A percentile compares a stretch with the other conserved stretches of the same genome.
phyloP scores from a whole-genome alignment of 2,888 invertebrate genomes.

The Cheilosia pagana region DNA sequence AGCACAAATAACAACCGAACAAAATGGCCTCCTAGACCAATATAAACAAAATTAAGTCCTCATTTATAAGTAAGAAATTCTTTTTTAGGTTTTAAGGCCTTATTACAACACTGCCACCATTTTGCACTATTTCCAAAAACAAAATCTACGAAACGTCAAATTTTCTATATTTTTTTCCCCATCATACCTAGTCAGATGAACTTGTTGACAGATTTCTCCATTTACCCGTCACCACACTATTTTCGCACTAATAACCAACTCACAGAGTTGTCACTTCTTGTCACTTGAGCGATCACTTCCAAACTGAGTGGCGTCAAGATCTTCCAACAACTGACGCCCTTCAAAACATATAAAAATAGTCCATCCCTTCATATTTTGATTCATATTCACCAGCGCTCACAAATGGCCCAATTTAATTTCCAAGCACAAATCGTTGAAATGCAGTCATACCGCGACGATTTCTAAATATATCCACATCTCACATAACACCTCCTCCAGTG shows the following conservation, averaged over 20 bases:
- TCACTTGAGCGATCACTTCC: conserved; percentile 42
- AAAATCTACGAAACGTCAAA: too few species aligned
- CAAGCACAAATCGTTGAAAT: conserved; percentile 10
- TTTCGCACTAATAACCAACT: neutral
- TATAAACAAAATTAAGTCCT: too few species aligned
- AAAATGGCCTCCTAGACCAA: too few species aligned
- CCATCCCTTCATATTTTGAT: conserved; percentile 3
- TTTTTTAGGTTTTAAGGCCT: too few species aligned
- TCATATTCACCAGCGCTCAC: conserved; percentile 21
- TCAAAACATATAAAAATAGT: conserved; percentile 18
- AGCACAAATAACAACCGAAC: too few species aligned
- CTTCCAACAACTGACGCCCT: conserved; percentile 19
- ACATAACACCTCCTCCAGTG: conserved; percentile 26
- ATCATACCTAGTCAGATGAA: too few species aligned
- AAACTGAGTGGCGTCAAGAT: conserved; percentile 37
- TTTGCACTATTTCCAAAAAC: too few species aligned
- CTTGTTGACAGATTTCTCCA: neutral
- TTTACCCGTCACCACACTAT: neutral
- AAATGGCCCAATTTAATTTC: conserved; percentile 52
- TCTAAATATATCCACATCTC: conserved; percentile 36
- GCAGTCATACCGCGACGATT: neutral
- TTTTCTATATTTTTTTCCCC: too few species aligned
- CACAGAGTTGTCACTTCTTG: conserved; percentile 21
- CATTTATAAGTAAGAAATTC: too few species aligned
- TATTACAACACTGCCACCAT: too few species aligned